Evolutionary conservation across 2,113 vertebrate species (phyloP).

Genomic region (Burhinus oedicnemus): DNA sequence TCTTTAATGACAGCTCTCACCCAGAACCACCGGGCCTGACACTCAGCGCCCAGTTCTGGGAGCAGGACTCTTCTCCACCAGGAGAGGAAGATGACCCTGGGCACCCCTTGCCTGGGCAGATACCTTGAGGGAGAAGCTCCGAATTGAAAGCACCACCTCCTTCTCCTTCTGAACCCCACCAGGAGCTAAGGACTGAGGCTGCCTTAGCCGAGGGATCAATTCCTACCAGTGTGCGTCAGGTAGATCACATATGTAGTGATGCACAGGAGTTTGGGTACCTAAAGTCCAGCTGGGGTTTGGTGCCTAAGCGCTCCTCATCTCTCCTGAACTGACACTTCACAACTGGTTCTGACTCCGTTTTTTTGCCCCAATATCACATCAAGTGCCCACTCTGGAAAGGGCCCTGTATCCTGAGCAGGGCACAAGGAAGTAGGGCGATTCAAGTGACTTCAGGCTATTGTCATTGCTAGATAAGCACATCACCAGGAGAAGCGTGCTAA

Average conservation of each 20-base stretch:
- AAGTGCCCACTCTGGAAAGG: background rate
- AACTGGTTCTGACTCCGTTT: background rate
- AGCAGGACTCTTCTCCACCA: background rate
- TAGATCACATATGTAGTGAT: background rate
- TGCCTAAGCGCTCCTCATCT: background rate
- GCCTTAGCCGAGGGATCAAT: background rate
- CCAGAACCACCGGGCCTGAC: background rate
- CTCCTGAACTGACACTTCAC: background rate
- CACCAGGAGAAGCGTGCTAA: background rate
- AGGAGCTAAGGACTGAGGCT: background rate
- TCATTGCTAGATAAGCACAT: background rate
- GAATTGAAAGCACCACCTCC: background rate
- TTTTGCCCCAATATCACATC: background rate
- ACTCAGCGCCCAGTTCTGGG: background rate
- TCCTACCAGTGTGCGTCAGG: background rate
- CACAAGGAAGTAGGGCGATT: rapidly evolving
- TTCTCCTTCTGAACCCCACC: background rate
- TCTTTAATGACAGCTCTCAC: background rate
- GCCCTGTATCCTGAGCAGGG: background rate
- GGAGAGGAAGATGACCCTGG: background rate
- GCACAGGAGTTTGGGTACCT: background rate
- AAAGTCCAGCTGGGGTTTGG: background rate
- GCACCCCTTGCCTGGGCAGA: background rate
- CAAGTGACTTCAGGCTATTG: background rate
- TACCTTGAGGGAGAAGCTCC: background rate